These are phyloP conservation scores for Drosophila melanogaster DNA, from an alignment of 1,140 invertebrate genomes.

Conservation along the genomic window Release_6_plus_ISO1_MT NT_033777.3:14450501-14451000, in stretches of 20 bases:
- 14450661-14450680: no score
- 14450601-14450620: background rate
- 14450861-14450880: constrained; percentile 59
- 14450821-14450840: constrained; percentile 4
- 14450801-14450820: constrained; percentile 30
- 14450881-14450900: constrained; percentile 58
- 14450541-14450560: constrained; percentile 26
- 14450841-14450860: constrained; percentile 42
- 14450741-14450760: background rate
- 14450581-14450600: background rate
- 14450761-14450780: background rate
- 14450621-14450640: no score
- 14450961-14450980: constrained; percentile 19
- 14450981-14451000: constrained; percentile 47
- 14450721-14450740: background rate
- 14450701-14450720: background rate
- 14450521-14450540: constrained; percentile 16
- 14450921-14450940: constrained; percentile 8
- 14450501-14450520: constrained; percentile 18
- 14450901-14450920: constrained; percentile 1
- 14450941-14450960: constrained; percentile 33
- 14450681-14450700: no score
- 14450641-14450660: no score
- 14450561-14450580: constrained; percentile 22
- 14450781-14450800: constrained; percentile 19